phyloP scores from a whole-genome alignment of 1,140 invertebrate genomes.

The Psilanteris sp. region DNA sequence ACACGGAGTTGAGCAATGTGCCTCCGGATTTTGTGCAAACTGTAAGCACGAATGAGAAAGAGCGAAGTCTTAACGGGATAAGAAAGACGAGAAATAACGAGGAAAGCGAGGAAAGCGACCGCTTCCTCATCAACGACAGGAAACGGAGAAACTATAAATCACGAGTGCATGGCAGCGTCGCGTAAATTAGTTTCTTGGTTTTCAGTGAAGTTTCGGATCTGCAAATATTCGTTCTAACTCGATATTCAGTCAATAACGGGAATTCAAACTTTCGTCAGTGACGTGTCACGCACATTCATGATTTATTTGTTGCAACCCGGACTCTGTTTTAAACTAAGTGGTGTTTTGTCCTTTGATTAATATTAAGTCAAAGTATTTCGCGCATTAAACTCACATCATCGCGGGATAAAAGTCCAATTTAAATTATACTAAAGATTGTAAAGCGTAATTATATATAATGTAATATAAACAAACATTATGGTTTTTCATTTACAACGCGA shows the following conservation, averaged over 20 bases:
- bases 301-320: slow-evolving; percentile 8
- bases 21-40: slow-evolving; percentile 29
- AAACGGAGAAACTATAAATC: slow-evolving; percentile 62
- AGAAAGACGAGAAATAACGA: slow-evolving; percentile 28
- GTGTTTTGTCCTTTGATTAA: slow-evolving; percentile 18
- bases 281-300: slow-evolving; percentile 11
- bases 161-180: slow-evolving; percentile 35
- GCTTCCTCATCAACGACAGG: slow-evolving; percentile 61
- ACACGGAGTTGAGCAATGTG: slow-evolving; percentile 32
- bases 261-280: slow-evolving; percentile 38
- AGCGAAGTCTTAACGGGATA: slow-evolving; percentile 19
- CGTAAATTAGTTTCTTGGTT: slow-evolving; percentile 63
- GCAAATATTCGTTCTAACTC: slow-evolving; percentile 41
- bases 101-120: slow-evolving; percentile 32
- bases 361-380: slow-evolving; percentile 1
- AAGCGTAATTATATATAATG: too few relatives aligned
- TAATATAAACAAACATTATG: too few relatives aligned
- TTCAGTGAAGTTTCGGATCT: slow-evolving; percentile 26
- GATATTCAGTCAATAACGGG: slow-evolving; percentile 44
- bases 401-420: too few relatives aligned
- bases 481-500: too few relatives aligned
- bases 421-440: too few relatives aligned
- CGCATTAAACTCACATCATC: too few relatives aligned
- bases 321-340: neutral
- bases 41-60: slow-evolving; percentile 21